Evolutionary conservation across 2,797 vertebrate species (phyloP).

Genomic region (Gorsachius magnificus): DNA sequence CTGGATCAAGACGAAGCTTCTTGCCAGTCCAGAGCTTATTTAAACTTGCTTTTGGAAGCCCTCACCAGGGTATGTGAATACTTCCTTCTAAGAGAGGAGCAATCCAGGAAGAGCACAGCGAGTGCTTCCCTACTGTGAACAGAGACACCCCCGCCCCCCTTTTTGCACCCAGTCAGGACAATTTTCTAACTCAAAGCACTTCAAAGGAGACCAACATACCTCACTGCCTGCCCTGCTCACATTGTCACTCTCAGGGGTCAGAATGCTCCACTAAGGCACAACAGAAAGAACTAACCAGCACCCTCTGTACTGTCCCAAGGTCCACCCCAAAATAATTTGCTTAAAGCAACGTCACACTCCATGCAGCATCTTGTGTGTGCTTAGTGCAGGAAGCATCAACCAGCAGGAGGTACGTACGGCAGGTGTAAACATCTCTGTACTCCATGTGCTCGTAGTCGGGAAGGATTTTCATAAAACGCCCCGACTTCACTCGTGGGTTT

Average conservation of each 20-base stretch:
- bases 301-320: not conserved
- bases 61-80: not conserved
- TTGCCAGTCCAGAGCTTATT: not conserved
- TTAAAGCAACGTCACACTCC: conserved; percentile 28
- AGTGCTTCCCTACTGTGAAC: not conserved
- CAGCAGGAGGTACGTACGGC: conserved; percentile 82
- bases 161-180: not conserved
- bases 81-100: not conserved
- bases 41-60: not conserved
- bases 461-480: conserved; percentile 93
- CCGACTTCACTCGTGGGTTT: conserved; percentile 91
- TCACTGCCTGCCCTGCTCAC: not conserved
- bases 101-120: not conserved
- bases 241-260: not conserved
- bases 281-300: not conserved
- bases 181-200: not conserved
- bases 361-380: conserved; percentile 54
- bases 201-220: not conserved
- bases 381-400: conserved; percentile 44
- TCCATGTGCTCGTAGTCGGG: conserved; percentile 95
- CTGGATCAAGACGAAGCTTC: not conserved
- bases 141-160: not conserved
- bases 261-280: fast-evolving
- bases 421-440: conserved; percentile 89
- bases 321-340: not conserved